Base-by-base conservation (phyloP, 2,888 invertebrate species). In the Polymixis flavicincta region DNA sequence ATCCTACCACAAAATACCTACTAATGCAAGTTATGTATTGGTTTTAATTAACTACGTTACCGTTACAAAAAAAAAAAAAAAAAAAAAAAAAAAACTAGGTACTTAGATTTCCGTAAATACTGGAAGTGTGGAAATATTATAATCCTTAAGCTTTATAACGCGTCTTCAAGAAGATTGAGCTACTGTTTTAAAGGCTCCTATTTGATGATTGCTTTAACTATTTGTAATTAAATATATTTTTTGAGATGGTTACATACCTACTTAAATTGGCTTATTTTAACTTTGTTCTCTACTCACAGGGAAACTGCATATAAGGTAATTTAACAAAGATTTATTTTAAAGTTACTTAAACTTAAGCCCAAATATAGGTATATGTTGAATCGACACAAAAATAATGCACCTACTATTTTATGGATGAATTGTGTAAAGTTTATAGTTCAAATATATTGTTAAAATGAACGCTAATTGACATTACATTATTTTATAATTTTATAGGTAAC, bases 121-220 rank as follows among this genome's bases (percentile, higher is more conserved):
- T n/a, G 80, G 32, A 45, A 57, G 25, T 19, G 14, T 63, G 14
- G 7, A n/a, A 61, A 60, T 28, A 28, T 69, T 66, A 25, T 11
- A 52, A 76, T 48, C 48, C 54, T 76, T 19, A 14, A 25, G 19
- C 7, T n/a, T 48, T 28, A 60, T 55, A 14, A 14, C n/a, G 1
- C 14, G 19, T 4, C 42, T 71, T 79, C 14, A 48, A 48, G 32
- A 32, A 32, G 17, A 32, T 32, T n/a, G 14, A 42, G 32, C 50
- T 63, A 25, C 80, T 79, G 71, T 57, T n/a, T 22, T 14, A 22
- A 48, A 57, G 14, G 14, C 2, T 61, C 0, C 32, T 25, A 13
- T 61, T 52, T 50, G 9, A 22, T 42, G 22, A 13, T 8, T 66
- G 32, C 11, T 71, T 48, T n/a, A 42, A 1, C 9, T 42, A 45